Base-by-base conservation (phyloP, 35 echinoderm and acorn worm species). In the Nesometra sesokonis region DNA sequence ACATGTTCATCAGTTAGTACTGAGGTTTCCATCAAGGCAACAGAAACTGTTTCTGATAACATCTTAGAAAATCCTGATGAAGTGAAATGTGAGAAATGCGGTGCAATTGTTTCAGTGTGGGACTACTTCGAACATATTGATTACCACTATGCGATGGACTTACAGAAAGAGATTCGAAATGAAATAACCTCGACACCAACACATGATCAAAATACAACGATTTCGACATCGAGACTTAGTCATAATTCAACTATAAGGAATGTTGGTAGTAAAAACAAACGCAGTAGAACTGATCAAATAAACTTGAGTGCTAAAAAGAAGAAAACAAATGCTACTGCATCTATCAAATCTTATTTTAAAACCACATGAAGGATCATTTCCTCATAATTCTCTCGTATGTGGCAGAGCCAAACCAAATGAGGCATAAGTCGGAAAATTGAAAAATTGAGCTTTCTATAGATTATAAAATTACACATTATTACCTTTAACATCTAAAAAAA, bases 121-220 rank as follows among this genome's bases (percentile, higher is more conserved):
- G 96, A 99, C 29, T 89, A 91, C 31, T 93, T 93, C 5, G 96
- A 99, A 79, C 96, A 99, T 86, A 29, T 94, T 34, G 96, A 99
- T 85, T 99, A 87, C 82, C 96, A 99, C 37, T 78, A 92, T 38
- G 96, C 96, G 35, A 46, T 94, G 77, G 93, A 90, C 23, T 38
- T 99, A 31, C 96, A 99, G 33, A 80, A 85, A 78, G 30, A 93
- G 32, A 86, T 89, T 29, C 78, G 82, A 34, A 21, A 40, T 34
- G 21, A 35, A 19, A 13, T 27, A 5, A 30, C 32, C 21, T 11
- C 79, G 30, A 76, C 47, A 77, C 17, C 80, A 76, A 79, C 27
- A 17, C 84, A 23, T 29, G 30, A 35, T 31, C 31, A 31, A 47
- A 35, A 30, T 19, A 27, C 27, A 57, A 31, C 19, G 47, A 29